These are phyloP conservation scores for Rattus rattus DNA, from an alignment of 2,113 vertebrate species.

Conservation along the genomic window DNA sequence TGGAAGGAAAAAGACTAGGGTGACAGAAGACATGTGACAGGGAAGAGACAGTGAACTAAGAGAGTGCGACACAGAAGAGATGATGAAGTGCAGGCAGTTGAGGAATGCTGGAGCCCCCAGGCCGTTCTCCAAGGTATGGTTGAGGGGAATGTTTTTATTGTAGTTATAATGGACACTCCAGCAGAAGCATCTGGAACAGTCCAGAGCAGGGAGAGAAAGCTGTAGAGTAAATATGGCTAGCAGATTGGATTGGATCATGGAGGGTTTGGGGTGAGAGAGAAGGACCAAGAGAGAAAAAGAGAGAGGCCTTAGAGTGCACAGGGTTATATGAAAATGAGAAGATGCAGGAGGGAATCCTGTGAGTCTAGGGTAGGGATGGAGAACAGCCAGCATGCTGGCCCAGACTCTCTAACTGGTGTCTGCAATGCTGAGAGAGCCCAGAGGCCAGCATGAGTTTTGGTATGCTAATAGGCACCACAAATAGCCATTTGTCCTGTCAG, in stretches of 20 bases:
- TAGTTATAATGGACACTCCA: neutral
- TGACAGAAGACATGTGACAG: neutral
- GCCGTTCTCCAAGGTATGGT: neutral
- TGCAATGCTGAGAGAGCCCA: neutral
- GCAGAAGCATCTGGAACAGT: neutral
- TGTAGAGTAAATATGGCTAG: neutral
- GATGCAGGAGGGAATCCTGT: neutral
- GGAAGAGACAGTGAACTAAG: neutral
- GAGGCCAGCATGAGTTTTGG: neutral
- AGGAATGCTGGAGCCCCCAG: neutral
- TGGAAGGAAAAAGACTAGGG: neutral
- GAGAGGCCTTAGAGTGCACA: neutral
- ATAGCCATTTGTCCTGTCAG: neutral
- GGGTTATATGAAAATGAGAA: neutral
- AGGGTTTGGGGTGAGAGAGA: neutral
- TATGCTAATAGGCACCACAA: neutral
- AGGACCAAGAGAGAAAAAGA: neutral
- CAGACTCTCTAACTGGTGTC: neutral
- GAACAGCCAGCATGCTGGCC: neutral
- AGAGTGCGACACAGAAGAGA: neutral
- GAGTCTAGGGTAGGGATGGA: neutral
- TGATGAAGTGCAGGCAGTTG: neutral
- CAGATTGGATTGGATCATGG: neutral
- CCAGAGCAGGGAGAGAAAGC: neutral
- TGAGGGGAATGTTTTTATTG: neutral